phyloP scores from a whole-genome alignment of 2,888 invertebrate species.

The Sepiola atlantica region DNA sequence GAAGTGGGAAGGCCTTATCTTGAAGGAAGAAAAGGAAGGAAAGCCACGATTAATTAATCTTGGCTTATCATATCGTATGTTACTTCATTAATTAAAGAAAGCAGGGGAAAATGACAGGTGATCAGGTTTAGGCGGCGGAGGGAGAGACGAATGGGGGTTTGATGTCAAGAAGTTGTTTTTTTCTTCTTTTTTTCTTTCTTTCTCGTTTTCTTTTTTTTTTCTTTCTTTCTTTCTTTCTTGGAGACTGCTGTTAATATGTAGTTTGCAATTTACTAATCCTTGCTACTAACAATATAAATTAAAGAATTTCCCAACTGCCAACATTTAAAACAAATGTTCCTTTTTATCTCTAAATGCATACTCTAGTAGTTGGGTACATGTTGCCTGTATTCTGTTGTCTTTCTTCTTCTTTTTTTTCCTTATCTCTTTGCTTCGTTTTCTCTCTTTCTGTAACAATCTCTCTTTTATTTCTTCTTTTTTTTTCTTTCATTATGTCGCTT shows the following conservation, averaged over 20 bases:
- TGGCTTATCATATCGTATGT: constrained; percentile 32
- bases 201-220: background rate
- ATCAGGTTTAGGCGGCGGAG: background rate
- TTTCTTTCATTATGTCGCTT: background rate
- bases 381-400: background rate
- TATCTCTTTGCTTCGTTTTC: background rate
- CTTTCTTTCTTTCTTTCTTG: background rate
- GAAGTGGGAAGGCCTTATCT: constrained; percentile 8
- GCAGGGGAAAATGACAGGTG: constrained; percentile 14
- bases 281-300: constrained; percentile 16
- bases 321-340: too few relatives aligned
- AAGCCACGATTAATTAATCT: background rate
- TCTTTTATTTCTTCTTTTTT: background rate
- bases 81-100: constrained; percentile 15
- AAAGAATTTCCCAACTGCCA: background rate
- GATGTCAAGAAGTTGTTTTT: background rate
- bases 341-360: too few relatives aligned
- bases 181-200: background rate
- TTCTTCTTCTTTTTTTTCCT: background rate
- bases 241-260: background rate
- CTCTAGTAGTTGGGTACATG: background rate
- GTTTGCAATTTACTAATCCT: constrained; percentile 7
- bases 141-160: background rate
- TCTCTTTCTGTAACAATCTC: background rate
- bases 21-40: background rate